Evolutionary conservation across 1,140 invertebrate genomes (phyloP), one percentile per base, ranked within the genome.

Genomic region (Lucilia sericata): DNA sequence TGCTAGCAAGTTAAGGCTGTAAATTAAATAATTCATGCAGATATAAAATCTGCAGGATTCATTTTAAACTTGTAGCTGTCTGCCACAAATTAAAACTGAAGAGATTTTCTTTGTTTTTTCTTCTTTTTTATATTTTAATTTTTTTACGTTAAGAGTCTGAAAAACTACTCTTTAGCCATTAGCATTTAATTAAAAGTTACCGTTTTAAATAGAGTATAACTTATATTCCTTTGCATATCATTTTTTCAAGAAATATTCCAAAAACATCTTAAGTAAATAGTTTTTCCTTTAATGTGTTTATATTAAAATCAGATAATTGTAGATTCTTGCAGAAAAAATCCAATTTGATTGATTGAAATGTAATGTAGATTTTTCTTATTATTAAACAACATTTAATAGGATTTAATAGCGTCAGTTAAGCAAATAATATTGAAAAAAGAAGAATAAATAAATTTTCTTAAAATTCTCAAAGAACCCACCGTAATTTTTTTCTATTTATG

Each of bases 11-110:
- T 42, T 42, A 42, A 60, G 17, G 55, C n/a, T 21, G 8, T 12
- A 70, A 70, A 70, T 70, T 21, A 70, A 70, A 21, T 70, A 70
- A 70, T 70, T 70, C 21, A 70, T 70, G n/a, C 65, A 19, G n/a
- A 21, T 21, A 21, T 70, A 70, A 70, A 70, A 70, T 21, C 7
- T 70, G 0, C 10, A 70, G 21, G 7, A 21, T 21, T 25, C 65
- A 7, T 70, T 70, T 60, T 60, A n/a, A 14, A n/a, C 10, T 42
- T 0, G 5, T 5, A 17, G 55, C 0, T n/a, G 13, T 1, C 55
- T 60, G 55, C 55, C 13, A 17, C 55, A 70, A 70, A 70, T 70
- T 70, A 70, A 70, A 70, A 19, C 5, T 10, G 9, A 70, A 70
- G 65, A 25, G 65, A 70, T 70, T 70, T 70, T 19, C 19, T 8